Percentiles rank a stretch among this genome's conserved stretches.
Evolutionary conservation across 2,888 invertebrate species (phyloP).

Genomic region (Torymus texanus): DNA sequence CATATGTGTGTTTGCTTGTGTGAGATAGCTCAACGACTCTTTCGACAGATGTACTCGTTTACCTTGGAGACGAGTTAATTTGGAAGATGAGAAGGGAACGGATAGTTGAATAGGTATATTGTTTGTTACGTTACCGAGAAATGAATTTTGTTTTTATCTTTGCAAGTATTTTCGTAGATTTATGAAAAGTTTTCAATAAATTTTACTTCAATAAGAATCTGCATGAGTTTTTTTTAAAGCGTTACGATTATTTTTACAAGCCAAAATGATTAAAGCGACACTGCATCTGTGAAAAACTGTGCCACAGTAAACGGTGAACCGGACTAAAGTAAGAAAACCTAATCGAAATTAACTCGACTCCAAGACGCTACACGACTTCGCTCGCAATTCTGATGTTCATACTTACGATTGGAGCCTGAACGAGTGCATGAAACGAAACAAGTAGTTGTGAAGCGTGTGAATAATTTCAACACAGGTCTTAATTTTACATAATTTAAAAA

Average conservation of each 20-base stretch:
- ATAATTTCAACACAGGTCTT: conserved; percentile 9
- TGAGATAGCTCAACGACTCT: background rate
- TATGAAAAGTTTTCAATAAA: background rate
- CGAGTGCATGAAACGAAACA: conserved; percentile 55
- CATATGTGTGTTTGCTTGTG: no score
- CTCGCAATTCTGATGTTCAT: conserved; percentile 26
- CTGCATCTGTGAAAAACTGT: no score
- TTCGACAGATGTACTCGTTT: conserved; percentile 8
- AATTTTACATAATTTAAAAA: no score
- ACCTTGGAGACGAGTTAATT: conserved; percentile 37
- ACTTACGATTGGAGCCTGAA: conserved; percentile 55
- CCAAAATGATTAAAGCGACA: no score
- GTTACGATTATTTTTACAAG: no score
- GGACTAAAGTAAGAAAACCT: no score
- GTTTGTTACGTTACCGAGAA: no score
- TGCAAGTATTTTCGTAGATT: no score
- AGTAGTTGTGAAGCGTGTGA: conserved; percentile 33
- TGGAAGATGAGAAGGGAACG: no score
- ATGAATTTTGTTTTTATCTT: no score
- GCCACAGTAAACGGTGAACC: no score
- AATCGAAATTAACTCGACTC: conserved; percentile 27
- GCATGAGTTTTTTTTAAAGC: background rate
- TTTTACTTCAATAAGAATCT: background rate
- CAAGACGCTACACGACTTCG: conserved; percentile 27
- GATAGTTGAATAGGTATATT: no score